These are phyloP conservation scores for Oxyura jamaicensis DNA, from an alignment of 2,113 vertebrate species.

Conservation along the genomic window DNA sequence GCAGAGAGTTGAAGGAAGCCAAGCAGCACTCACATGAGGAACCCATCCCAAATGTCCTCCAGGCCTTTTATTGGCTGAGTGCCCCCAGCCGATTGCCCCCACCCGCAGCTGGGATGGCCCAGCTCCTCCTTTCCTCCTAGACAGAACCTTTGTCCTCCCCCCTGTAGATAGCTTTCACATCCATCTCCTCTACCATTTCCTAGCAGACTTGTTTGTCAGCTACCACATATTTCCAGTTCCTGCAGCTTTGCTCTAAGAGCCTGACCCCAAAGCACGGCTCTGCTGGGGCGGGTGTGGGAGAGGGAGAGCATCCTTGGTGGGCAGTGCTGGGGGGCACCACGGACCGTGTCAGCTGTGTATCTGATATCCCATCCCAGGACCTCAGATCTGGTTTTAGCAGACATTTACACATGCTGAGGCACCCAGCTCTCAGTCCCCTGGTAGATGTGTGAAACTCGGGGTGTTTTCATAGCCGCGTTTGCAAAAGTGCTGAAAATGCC, in stretches of 20 bases:
- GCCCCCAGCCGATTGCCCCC: neutral
- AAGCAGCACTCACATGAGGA: neutral
- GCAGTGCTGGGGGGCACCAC: too few species aligned
- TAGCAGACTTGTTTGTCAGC: too few species aligned
- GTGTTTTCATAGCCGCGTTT: neutral
- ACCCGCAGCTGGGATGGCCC: neutral
- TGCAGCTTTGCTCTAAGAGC: neutral
- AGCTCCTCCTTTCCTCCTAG: neutral
- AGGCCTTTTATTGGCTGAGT: neutral
- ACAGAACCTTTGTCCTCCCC: too few species aligned
- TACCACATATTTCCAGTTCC: neutral
- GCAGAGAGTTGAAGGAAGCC: neutral
- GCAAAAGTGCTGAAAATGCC: neutral
- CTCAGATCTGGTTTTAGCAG: neutral
- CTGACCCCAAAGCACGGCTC: neutral
- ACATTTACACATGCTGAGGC: rapidly evolving
- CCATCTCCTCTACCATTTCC: neutral
- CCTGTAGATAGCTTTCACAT: neutral
- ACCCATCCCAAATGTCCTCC: too few species aligned
- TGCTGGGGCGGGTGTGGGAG: neutral
- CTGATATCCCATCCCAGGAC: neutral
- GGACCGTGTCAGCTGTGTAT: too few species aligned
- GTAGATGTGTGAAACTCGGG: rapidly evolving
- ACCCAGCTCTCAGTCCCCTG: neutral
- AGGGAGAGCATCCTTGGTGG: neutral